Base-by-base conservation (phyloP, 1,140 invertebrate species). In the Psilanteris sp. region DNA sequence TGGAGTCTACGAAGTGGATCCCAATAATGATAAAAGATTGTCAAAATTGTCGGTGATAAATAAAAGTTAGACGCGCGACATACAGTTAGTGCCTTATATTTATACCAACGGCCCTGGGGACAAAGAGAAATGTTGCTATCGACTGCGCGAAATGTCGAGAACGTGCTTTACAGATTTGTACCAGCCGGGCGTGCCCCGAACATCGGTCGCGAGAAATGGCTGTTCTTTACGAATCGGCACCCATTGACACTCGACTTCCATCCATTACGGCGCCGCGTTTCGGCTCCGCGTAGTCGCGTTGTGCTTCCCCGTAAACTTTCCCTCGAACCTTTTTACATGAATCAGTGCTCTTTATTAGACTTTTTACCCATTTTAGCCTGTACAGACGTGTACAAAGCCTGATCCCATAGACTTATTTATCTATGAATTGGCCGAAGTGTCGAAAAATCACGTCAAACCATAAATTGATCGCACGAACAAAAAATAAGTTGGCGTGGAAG, bases 221-320 rank as follows among this genome's bases (percentile, higher is more conserved):
- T 74, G 52, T 74, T 66, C 61, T 74, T 74, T 74, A 59, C 61
- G 48, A 66, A 74, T 74, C 61, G 54, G 48, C 48, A 31, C 54
- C 70, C 70, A 66, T 74, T 67, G 70, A 74, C 70, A 74, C 70
- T 31, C 36, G 29, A 54, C 44, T 66, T 67, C 52, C 54, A 74
- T 74, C 70, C 36, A 74, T 74, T 74, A 74, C 55, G 50, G 59
- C 59, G 46, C 46, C 61, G 54, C 50, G 61, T 46, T 62, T 52
- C 54, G 55, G 39, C 54, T 31, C 72, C 57, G 72, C 57, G 41
- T 55, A 64, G 57, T 68, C 74, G 78, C 74, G 67, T 37, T 77
- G 44, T 54, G 59, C 70, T 77, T 71, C 22, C 62, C 74, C 74
- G 64, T 79, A 79, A 79, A 79, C 70, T 64, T 68, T 29, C 54